Evolutionary conservation across 1,140 invertebrate species (phyloP).

Genomic region (Bombyx mori): ASM3026992v2 NC_085132.1:6650001-6650500

Average conservation of each 20-base stretch:
- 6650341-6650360: constrained; percentile 17
- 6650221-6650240: constrained; percentile 7
- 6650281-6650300: constrained; percentile 10
- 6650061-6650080: constrained; percentile 18
- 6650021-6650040: constrained; percentile 26
- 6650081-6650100: constrained; percentile 10
- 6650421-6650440: constrained; percentile 18
- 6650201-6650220: constrained; percentile 14
- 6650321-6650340: constrained; percentile 17
- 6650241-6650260: not conserved
- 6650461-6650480: constrained; percentile 23
- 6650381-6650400: constrained; percentile 16
- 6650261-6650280: not conserved
- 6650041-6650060: constrained; percentile 23
- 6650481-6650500: constrained; percentile 21
- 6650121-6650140: too few relatives aligned
- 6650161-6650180: too few relatives aligned
- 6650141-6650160: too few relatives aligned
- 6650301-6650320: constrained; percentile 17
- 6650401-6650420: constrained; percentile 18
- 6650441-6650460: constrained; percentile 22
- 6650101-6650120: too few relatives aligned
- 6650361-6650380: constrained; percentile 20
- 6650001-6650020: constrained; percentile 32
- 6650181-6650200: too few relatives aligned